Percentiles rank a stretch among this genome's conserved stretches.
phyloP scores from a whole-genome alignment of 2,888 invertebrate species.

The Caenorhabditis sp. region DNA sequence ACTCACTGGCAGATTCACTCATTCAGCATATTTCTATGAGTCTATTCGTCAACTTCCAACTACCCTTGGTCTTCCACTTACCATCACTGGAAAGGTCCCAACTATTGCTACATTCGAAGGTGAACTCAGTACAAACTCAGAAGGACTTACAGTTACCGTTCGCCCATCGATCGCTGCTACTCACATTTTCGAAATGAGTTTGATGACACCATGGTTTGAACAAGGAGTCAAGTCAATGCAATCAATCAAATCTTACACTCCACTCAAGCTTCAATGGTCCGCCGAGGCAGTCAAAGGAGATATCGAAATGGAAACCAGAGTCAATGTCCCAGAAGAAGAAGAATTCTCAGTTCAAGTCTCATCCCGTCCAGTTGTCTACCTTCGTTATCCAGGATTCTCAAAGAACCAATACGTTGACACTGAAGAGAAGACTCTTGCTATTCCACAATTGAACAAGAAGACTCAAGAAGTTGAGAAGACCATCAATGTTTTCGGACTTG shows the following conservation, averaged over 20 bases:
- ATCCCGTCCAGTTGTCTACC: slow-evolving; percentile 57
- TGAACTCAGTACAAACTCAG: slow-evolving; percentile 22
- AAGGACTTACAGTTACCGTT: slow-evolving; percentile 27
- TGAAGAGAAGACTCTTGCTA: slow-evolving; percentile 58
- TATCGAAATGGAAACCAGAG: slow-evolving; percentile 18
- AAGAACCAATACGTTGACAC: slow-evolving; percentile 44
- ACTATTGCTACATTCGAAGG: slow-evolving; percentile 34
- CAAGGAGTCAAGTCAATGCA: slow-evolving; percentile 58
- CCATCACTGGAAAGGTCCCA: slow-evolving; percentile 41
- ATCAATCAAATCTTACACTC: slow-evolving; percentile 48
- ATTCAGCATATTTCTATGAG: slow-evolving; percentile 42
- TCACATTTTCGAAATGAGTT: slow-evolving; percentile 41
- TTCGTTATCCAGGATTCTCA: slow-evolving; percentile 45
- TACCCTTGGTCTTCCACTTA: slow-evolving; percentile 58
- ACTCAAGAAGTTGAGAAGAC: slow-evolving; percentile 31
- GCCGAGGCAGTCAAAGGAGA: slow-evolving; percentile 22
- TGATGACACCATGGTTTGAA: slow-evolving; percentile 53
- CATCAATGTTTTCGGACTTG: slow-evolving; percentile 40
- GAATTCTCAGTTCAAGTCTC: slow-evolving; percentile 34
- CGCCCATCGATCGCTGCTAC: slow-evolving; percentile 32
- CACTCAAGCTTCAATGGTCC: slow-evolving; percentile 48
- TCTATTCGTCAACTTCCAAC: slow-evolving; percentile 49
- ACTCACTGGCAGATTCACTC: not conserved
- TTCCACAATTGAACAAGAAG: slow-evolving; percentile 38
- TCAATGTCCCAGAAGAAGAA: slow-evolving; percentile 34